Conservation (phyloP, 2,113 vertebrate genomes). For the Megaceryle maxima region DNA sequence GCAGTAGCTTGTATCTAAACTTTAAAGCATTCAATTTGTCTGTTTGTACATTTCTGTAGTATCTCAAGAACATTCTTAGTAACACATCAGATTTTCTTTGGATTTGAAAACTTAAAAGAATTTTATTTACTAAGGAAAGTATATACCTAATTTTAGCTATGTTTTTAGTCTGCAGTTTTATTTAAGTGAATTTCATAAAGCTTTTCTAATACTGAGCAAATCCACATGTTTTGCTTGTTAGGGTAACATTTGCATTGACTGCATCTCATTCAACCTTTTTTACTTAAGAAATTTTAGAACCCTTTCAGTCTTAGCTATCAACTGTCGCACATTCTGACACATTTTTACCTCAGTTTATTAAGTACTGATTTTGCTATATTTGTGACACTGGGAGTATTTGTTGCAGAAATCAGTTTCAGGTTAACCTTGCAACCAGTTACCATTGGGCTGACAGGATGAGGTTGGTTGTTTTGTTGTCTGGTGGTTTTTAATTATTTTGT, state of each 20-base stretch:
- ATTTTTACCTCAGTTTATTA: background rate
- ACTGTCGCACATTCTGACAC: background rate
- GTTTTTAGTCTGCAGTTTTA: background rate
- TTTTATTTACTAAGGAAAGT: background rate
- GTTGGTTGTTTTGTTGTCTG: background rate
- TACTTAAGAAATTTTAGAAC: background rate
- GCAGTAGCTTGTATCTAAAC: background rate
- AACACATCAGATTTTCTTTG: background rate
- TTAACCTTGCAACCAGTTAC: background rate
- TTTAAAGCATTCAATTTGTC: background rate
- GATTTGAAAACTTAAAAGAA: background rate
- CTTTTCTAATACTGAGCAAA: background rate
- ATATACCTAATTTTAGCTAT: background rate
- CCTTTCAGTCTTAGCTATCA: background rate
- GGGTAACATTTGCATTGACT: background rate
- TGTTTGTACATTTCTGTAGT: background rate
- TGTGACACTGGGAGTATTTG: background rate
- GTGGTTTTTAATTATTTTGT: background rate
- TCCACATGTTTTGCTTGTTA: rapidly evolving
- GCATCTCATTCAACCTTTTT: background rate
- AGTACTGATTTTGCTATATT: background rate
- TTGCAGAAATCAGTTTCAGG: background rate
- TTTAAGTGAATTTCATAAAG: background rate
- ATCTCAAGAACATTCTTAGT: background rate
- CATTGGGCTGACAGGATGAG: background rate